A percentile compares a stretch with the other conserved stretches of the same genome.
These are phyloP conservation scores for Zosterops pallidus DNA, from an alignment of 2,113 vertebrate genomes.

Conservation along the genomic window DNA sequence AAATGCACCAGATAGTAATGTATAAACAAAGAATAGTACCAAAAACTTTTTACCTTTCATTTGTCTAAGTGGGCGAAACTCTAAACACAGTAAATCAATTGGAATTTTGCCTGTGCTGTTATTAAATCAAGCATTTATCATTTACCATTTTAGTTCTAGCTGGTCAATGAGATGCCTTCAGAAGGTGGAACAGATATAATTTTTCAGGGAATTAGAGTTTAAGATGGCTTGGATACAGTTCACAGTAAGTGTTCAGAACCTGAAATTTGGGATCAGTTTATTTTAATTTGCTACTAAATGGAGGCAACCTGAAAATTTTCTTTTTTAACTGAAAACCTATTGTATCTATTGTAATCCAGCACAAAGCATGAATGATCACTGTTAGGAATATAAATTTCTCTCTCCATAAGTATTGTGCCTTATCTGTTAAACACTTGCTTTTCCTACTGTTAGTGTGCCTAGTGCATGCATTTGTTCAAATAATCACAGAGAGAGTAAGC, in stretches of 20 bases:
- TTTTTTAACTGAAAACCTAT: background rate
- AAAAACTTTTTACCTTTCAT: background rate
- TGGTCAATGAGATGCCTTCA: background rate
- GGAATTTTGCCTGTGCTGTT: background rate
- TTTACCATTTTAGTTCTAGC: background rate
- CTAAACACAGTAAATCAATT: background rate
- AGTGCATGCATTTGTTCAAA: background rate
- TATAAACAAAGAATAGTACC: background rate
- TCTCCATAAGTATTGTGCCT: background rate
- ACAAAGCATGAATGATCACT: background rate
- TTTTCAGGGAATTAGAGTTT: background rate
- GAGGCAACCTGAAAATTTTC: background rate
- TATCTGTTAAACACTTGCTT: background rate
- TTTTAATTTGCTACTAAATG: background rate
- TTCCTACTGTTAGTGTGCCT: background rate
- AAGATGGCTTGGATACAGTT: background rate
- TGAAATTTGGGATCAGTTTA: background rate
- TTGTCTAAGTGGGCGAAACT: background rate
- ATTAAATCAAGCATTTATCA: background rate
- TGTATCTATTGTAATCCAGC: background rate
- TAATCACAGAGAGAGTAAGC: background rate
- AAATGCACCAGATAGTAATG: background rate
- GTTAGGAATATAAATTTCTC: background rate
- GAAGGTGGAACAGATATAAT: background rate
- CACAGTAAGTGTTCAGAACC: background rate